Conservation (phyloP, 1,140 invertebrate species). For the Lanistes nyassanus region DNA sequence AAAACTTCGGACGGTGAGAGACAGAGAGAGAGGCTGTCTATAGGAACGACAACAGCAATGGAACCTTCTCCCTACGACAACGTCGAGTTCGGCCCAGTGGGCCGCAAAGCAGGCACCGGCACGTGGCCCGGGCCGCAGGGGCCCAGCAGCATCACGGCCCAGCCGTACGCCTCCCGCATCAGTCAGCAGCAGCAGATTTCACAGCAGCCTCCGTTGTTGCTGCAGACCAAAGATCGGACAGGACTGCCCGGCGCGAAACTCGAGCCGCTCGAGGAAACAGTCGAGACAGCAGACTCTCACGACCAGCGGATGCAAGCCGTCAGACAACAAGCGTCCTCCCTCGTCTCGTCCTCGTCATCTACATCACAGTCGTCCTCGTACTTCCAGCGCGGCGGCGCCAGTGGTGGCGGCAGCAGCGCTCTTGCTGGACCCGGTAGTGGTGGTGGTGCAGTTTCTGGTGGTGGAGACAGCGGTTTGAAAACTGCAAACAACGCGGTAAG, state of each 20-base stretch:
- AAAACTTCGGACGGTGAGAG: too few species aligned
- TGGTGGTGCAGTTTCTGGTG: too few species aligned
- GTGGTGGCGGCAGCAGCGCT: too few species aligned
- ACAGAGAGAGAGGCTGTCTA: too few species aligned
- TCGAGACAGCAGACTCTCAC: slow-evolving; percentile 33
- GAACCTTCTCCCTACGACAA: slow-evolving; percentile 46
- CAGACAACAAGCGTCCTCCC: slow-evolving; percentile 12
- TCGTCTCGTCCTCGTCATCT: background rate
- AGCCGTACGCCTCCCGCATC: slow-evolving; percentile 5
- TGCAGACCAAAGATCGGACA: background rate
- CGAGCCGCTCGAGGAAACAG: slow-evolving; percentile 36
- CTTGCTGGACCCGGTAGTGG: too few species aligned
- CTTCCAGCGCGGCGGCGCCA: too few species aligned
- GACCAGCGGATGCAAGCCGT: slow-evolving; percentile 34
- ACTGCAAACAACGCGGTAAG: too few species aligned
- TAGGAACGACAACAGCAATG: slow-evolving; percentile 24
- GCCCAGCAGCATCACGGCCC: background rate
- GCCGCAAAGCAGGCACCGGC: slow-evolving; percentile 17
- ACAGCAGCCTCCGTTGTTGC: background rate
- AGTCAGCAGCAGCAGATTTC: background rate
- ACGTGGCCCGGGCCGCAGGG: slow-evolving; percentile 24
- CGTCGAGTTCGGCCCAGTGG: slow-evolving; percentile 41
- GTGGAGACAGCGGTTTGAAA: too few species aligned
- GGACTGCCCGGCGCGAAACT: slow-evolving; percentile 26
- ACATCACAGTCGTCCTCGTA: background rate